A percentile compares a stretch with the other conserved stretches of the same genome.
These are phyloP conservation scores for Paramormyrops kingsleyae DNA, from an alignment of 2,113 vertebrate genomes.

Conservation along the genomic window DNA sequence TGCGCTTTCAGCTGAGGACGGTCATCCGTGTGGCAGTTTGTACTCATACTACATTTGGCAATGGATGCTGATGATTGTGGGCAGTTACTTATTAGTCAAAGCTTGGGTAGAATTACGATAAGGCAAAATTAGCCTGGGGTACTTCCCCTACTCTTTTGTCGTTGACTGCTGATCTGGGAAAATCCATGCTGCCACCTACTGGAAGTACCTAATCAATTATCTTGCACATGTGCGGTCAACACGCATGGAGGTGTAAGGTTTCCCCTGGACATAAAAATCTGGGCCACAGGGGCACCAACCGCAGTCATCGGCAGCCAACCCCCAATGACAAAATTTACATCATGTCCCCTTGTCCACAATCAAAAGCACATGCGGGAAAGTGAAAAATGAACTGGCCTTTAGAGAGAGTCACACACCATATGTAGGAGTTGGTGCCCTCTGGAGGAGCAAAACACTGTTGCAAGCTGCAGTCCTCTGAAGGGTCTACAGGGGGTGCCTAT, in stretches of 20 bases:
- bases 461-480: neutral
- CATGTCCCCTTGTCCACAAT: neutral
- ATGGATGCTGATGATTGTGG: neutral
- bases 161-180: neutral
- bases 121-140: neutral
- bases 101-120: neutral
- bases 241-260: neutral
- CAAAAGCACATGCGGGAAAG: neutral
- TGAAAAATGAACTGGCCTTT: neutral
- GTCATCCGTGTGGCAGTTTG: neutral
- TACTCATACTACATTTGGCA: neutral
- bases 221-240: neutral
- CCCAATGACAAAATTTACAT: neutral
- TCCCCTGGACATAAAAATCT: neutral
- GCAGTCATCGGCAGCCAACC: neutral
- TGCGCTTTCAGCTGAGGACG: too few relatives aligned
- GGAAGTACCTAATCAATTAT: neutral
- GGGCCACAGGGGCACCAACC: too few relatives aligned
- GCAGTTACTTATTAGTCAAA: neutral
- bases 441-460: neutral
- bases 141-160: neutral
- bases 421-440: neutral
- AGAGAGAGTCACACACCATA: neutral
- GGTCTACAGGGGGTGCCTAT: neutral
- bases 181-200: neutral